Evolutionary conservation across 2,113 vertebrate species (phyloP).

Genomic region (Pseudopipra pipra): DNA sequence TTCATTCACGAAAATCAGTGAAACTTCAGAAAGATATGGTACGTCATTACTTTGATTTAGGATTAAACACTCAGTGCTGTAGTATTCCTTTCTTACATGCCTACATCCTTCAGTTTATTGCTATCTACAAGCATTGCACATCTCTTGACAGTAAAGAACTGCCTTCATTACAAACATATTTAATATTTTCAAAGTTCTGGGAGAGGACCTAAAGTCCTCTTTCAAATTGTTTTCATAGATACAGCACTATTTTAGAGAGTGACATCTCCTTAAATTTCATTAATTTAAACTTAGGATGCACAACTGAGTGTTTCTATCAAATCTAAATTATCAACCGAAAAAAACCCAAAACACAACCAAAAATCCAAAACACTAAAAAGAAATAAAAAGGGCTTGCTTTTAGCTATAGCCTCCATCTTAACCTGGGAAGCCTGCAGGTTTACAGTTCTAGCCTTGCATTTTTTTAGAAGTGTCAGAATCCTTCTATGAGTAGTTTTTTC

Average conservation of each 20-base stretch:
- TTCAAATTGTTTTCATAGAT: not conserved
- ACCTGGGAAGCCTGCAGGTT: not conserved
- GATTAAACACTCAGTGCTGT: not conserved
- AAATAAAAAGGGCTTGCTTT: not conserved
- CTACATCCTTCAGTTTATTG: not conserved
- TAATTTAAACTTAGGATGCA: not conserved
- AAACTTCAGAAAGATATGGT: not conserved
- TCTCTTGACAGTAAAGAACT: not conserved
- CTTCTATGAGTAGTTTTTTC: not conserved
- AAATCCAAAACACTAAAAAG: not conserved
- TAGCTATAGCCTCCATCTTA: not conserved
- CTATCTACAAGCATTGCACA: not conserved
- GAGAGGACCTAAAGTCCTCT: not conserved
- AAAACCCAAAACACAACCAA: not conserved
- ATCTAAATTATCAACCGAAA: not conserved
- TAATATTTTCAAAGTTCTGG: not conserved
- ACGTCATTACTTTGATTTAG: not conserved
- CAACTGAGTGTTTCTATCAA: not conserved
- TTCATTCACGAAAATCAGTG: not conserved
- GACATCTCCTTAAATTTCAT: not conserved
- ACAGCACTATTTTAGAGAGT: not conserved
- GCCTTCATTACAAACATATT: not conserved
- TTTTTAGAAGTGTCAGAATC: not conserved
- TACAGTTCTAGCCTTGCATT: not conserved
- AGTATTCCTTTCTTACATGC: not conserved